Evolutionary conservation across 2,113 vertebrate genomes (phyloP).

Genomic region (Pteruthius melanotis): DNA sequence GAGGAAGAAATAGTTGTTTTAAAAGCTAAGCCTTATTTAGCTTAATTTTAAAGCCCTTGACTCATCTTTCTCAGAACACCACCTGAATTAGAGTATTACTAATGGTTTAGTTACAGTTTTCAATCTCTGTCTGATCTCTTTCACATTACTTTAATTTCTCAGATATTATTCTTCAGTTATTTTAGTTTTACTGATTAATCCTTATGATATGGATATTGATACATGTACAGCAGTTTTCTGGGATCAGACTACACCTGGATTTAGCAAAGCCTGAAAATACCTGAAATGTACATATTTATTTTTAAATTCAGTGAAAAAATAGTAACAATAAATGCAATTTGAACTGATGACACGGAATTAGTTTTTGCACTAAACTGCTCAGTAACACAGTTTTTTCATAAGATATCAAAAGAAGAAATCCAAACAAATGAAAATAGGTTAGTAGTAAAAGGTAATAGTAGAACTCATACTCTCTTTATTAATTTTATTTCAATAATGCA

Average conservation of each 20-base stretch:
- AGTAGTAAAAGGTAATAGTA: neutral
- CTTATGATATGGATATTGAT: neutral
- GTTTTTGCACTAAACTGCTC: neutral
- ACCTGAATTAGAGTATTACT: conserved; percentile 7
- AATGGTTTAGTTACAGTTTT: conserved; percentile 22
- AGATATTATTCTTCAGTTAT: conserved; percentile 1
- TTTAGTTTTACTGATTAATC: conserved; percentile 9
- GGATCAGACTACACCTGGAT: neutral
- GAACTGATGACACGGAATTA: neutral
- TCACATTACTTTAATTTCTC: conserved; percentile 1
- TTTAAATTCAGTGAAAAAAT: neutral
- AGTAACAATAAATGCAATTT: neutral
- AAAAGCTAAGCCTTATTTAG: neutral
- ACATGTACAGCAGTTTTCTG: neutral
- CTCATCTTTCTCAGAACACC: conserved; percentile 29
- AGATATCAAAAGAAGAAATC: neutral
- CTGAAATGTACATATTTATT: neutral
- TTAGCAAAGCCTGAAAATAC: neutral
- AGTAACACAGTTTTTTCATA: neutral
- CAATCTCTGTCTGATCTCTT: neutral
- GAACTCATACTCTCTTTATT: neutral
- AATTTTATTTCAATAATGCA: neutral
- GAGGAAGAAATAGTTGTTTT: conserved; percentile 15
- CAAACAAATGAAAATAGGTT: neutral
- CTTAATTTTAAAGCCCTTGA: conserved; percentile 34